phyloP scores from a whole-genome alignment of 2,113 vertebrate genomes.

The Narcine bancroftii region DNA sequence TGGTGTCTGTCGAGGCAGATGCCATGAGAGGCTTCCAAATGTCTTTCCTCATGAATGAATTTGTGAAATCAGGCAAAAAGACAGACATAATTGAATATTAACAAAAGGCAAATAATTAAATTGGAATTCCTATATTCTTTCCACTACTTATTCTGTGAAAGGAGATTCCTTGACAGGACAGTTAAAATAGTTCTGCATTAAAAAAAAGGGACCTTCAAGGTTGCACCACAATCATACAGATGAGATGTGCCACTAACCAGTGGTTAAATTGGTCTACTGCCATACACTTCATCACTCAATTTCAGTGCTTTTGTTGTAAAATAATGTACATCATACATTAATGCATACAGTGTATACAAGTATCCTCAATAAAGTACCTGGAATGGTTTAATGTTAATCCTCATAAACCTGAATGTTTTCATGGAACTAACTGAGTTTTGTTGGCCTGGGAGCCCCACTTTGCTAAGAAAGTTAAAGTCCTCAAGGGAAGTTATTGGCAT shows the following conservation, averaged over 20 bases:
- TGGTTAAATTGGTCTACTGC: not conserved
- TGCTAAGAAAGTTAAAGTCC: too few relatives aligned
- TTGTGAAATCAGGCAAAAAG: not conserved
- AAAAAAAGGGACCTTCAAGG: too few relatives aligned
- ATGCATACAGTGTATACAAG: too few relatives aligned
- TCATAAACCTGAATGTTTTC: too few relatives aligned
- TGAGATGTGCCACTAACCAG: not conserved
- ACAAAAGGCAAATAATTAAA: not conserved
- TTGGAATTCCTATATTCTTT: not conserved
- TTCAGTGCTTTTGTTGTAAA: too few relatives aligned
- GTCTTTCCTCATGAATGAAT: not conserved
- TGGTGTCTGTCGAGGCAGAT: not conserved
- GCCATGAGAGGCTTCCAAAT: not conserved
- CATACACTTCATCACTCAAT: not conserved
- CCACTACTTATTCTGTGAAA: not conserved
- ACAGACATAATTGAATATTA: not conserved
- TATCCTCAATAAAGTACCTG: too few relatives aligned
- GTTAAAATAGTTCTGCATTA: not conserved
- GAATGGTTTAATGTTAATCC: too few relatives aligned
- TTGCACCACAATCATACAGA: too few relatives aligned
- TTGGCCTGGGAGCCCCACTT: too few relatives aligned
- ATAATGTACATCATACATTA: too few relatives aligned
- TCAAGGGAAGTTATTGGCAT: too few relatives aligned
- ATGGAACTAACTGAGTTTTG: too few relatives aligned
- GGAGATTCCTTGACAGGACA: not conserved